Percentiles rank a stretch among this genome's conserved stretches.
Evolutionary conservation across 2,797 vertebrate species (phyloP).

Genomic region (Myiotriccus ornatus): DNA sequence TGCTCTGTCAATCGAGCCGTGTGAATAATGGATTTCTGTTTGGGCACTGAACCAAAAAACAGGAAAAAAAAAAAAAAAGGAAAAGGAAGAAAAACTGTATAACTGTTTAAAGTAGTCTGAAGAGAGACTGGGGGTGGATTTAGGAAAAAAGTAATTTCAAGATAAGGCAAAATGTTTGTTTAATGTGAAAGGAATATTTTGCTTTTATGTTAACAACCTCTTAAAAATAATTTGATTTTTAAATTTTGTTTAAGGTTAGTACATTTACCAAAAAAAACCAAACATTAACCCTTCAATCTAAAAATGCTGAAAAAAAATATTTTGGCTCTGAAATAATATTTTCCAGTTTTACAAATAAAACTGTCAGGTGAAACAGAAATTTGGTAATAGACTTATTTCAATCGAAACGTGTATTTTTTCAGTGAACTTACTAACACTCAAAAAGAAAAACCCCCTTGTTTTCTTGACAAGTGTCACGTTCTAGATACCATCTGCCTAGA

Average conservation of each 20-base stretch:
- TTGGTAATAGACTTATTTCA: not conserved
- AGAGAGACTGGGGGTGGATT: not conserved
- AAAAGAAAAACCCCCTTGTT: not conserved
- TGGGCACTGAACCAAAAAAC: slow-evolving; percentile 10
- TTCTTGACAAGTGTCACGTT: not conserved
- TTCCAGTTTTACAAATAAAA: not conserved
- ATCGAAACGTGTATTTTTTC: not conserved
- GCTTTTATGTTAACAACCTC: not conserved
- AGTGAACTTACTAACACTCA: not conserved
- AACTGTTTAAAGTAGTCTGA: not conserved
- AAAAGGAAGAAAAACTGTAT: not conserved
- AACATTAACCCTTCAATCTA: not conserved
- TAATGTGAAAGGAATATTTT: not conserved
- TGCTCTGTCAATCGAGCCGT: slow-evolving; percentile 39
- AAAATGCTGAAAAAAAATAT: not conserved
- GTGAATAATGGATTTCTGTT: slow-evolving; percentile 56
- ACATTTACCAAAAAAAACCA: not conserved
- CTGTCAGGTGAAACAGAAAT: not conserved
- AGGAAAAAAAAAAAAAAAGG: not conserved
- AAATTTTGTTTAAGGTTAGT: not conserved
- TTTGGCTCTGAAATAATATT: not conserved
- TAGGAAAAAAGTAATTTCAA: not conserved
- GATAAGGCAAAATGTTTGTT: not conserved
- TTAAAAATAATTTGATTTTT: not conserved
- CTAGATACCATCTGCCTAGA: not conserved